Percentiles rank a stretch among this genome's conserved stretches.
Evolutionary conservation across 1,140 invertebrate species (phyloP).

Genomic region (Zaprionus kolodkinae): DNA sequence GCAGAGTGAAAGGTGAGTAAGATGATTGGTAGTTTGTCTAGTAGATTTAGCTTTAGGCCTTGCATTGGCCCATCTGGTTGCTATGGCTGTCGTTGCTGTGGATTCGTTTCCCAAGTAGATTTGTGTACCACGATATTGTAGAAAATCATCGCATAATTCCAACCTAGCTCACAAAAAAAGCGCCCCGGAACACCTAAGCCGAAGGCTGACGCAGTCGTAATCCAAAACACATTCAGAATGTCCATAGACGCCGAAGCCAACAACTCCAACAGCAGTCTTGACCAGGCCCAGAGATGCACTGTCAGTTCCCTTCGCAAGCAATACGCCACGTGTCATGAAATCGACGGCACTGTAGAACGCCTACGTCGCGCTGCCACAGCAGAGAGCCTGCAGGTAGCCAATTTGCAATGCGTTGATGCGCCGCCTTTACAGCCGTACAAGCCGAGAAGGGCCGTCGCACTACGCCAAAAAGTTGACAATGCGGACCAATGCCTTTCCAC

Average conservation of each 20-base stretch:
- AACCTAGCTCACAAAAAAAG: slow-evolving; percentile 24
- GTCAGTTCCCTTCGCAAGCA: slow-evolving; percentile 23
- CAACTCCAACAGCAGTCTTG: not conserved
- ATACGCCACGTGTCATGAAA: slow-evolving; percentile 28
- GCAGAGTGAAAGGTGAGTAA: slow-evolving; percentile 79
- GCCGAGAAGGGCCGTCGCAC: not conserved
- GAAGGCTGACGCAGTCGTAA: slow-evolving; percentile 19
- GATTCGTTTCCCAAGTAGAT: slow-evolving; percentile 18
- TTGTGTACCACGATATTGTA: slow-evolving; percentile 22
- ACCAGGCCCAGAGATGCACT: not conserved
- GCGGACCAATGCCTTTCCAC: slow-evolving; percentile 22
- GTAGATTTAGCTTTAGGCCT: not conserved
- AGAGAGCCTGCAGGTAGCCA: slow-evolving; percentile 45
- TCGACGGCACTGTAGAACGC: slow-evolving; percentile 42
- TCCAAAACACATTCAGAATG: slow-evolving; percentile 36
- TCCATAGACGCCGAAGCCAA: slow-evolving; percentile 21
- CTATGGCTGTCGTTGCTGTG: slow-evolving; percentile 57
- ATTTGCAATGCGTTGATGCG: slow-evolving; percentile 54
- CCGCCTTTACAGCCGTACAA: slow-evolving; percentile 38
- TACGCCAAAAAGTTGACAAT: slow-evolving; percentile 29
- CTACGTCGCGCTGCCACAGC: slow-evolving; percentile 22
- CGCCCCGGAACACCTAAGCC: slow-evolving; percentile 18
- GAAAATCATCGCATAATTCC: slow-evolving; percentile 2
- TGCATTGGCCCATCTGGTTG: slow-evolving; percentile 27
- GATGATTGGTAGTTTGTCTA: not conserved